phyloP scores from a whole-genome alignment of 2,113 vertebrate species.

The Mystacornis crossleyi region DNA sequence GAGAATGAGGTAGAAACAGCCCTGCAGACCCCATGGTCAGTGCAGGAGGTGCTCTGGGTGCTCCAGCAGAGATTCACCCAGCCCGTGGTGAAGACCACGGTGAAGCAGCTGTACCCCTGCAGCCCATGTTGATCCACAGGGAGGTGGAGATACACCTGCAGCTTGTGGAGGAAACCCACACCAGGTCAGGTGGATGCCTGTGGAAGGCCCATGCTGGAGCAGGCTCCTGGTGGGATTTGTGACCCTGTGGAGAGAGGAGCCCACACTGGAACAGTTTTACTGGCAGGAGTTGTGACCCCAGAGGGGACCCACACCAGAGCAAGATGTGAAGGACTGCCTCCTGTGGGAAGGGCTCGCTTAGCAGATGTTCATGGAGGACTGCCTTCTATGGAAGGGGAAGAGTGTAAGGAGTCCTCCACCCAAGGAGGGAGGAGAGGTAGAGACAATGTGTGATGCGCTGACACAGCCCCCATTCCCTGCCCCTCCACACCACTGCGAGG shows the following conservation, averaged over 20 bases:
- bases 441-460: not conserved
- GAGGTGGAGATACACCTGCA: not conserved
- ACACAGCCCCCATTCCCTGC: not conserved
- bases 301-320: not conserved
- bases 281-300: not conserved
- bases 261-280: not conserved
- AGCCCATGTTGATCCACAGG: not conserved
- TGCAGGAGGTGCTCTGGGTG: not conserved
- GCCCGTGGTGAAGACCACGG: not conserved
- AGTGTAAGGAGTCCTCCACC: not conserved
- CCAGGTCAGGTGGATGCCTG: not conserved
- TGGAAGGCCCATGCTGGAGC: not conserved
- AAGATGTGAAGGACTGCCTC: not conserved
- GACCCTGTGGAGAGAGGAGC: not conserved
- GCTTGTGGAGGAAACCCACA: not conserved
- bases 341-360: not conserved
- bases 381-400: not conserved
- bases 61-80: not conserved
- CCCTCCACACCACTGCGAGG: not conserved
- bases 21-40: not conserved
- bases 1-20: not conserved
- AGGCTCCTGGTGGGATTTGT: not conserved
- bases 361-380: not conserved
- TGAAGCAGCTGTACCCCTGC: not conserved
- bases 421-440: not conserved